phyloP scores from a whole-genome alignment of 2,888 invertebrate genomes.

The Habroteleia sp. region DNA sequence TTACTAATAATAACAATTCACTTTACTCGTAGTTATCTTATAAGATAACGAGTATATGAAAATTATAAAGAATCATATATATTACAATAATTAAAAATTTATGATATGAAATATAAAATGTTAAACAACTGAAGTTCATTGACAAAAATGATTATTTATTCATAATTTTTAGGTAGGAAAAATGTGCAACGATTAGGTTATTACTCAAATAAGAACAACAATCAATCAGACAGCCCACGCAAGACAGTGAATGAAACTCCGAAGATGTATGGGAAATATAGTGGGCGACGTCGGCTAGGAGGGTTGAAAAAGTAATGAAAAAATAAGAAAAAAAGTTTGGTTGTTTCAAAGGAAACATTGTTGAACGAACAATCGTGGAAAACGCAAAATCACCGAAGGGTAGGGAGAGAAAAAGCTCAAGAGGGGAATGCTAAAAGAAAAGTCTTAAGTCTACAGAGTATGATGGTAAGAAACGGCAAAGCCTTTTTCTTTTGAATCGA shows the following conservation, averaged over 20 bases:
- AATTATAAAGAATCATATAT: too few relatives aligned
- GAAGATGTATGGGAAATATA: slow-evolving; percentile 28
- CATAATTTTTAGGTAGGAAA: slow-evolving; percentile 8
- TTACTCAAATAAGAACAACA: slow-evolving; percentile 40
- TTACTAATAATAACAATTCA: too few relatives aligned
- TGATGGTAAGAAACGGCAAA: slow-evolving; percentile 14
- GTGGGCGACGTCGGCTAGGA: not conserved
- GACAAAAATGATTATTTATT: not conserved
- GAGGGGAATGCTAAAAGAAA: slow-evolving; percentile 14
- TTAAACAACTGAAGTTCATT: slow-evolving; percentile 6
- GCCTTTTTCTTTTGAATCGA: slow-evolving; percentile 13
- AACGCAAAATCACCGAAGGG: slow-evolving; percentile 38
- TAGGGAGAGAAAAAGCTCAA: slow-evolving; percentile 9
- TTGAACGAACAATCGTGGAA: slow-evolving; percentile 7
- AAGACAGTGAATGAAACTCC: slow-evolving; percentile 19
- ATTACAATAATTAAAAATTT: too few relatives aligned
- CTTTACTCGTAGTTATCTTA: too few relatives aligned
- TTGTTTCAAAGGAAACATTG: slow-evolving; percentile 21
- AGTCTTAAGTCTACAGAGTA: slow-evolving; percentile 12
- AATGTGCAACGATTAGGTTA: slow-evolving; percentile 14
- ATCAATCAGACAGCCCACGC: slow-evolving; percentile 43
- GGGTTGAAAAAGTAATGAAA: slow-evolving; percentile 12
- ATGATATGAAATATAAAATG: too few relatives aligned
- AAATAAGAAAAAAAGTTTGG: slow-evolving; percentile 16
- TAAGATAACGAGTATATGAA: too few relatives aligned